Conservation (phyloP, 2,797 vertebrate species). For the Karalla daura region DNA sequence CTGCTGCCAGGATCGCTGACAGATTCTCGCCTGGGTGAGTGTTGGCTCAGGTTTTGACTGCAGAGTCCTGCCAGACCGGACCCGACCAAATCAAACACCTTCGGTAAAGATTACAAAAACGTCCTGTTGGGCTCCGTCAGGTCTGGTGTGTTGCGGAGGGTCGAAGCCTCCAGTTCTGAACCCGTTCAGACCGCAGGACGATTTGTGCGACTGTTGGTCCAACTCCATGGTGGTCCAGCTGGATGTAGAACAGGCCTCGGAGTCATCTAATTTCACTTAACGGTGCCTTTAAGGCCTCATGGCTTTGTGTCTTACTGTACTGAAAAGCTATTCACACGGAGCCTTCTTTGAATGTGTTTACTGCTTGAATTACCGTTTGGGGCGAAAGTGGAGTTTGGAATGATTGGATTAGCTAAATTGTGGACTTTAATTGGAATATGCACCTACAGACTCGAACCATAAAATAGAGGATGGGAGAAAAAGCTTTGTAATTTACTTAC, state of each 20-base stretch:
- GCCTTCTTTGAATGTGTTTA: not conserved
- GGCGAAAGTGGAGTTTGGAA: not conserved
- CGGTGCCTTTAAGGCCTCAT: constrained; percentile 2
- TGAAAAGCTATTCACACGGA: not conserved
- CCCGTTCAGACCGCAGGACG: constrained; percentile 39
- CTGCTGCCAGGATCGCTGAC: constrained; percentile 42
- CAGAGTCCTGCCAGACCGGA: constrained; percentile 34
- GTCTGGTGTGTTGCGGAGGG: constrained; percentile 55
- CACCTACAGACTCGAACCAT: too few species aligned
- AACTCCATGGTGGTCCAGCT: constrained; percentile 65
- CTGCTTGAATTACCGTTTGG: not conserved
- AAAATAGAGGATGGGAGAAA: too few species aligned
- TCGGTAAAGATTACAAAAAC: constrained; percentile 7
- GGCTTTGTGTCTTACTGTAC: not conserved
- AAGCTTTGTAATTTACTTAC: too few species aligned
- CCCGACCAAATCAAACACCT: constrained; percentile 72
- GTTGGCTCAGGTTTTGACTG: constrained; percentile 23
- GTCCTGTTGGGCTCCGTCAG: constrained; percentile 48
- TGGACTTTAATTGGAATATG: not conserved
- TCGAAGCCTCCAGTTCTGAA: constrained; percentile 15
- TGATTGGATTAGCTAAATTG: not conserved
- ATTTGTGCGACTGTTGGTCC: constrained; percentile 28
- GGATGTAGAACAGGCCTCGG: constrained; percentile 19
- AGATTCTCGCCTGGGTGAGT: constrained; percentile 57
- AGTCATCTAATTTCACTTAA: constrained; percentile 22